Percentiles rank a stretch among this genome's conserved stretches.
phyloP scores from a whole-genome alignment of 2,797 vertebrate genomes.

The Eulemur coronatus region DNA sequence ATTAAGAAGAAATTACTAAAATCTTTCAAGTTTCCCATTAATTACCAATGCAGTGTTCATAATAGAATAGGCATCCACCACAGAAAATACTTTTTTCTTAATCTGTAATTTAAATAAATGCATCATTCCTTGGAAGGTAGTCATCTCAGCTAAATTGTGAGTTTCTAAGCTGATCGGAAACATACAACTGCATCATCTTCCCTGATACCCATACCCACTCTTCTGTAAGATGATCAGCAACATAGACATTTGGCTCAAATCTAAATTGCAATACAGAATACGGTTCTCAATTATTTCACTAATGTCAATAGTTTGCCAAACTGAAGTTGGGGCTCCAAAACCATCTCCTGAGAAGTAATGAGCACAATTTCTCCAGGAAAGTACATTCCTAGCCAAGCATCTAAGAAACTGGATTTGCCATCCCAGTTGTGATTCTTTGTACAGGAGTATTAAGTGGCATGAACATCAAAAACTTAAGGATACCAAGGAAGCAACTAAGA shows the following conservation, averaged over 20 bases:
- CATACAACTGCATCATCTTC: neutral
- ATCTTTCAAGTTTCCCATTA: neutral
- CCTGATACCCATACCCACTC: neutral
- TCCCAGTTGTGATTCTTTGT: neutral
- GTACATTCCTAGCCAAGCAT: neutral
- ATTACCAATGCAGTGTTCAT: neutral
- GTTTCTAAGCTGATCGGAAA: constrained; percentile 32
- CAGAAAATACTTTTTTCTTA: constrained; percentile 27
- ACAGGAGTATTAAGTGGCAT: neutral
- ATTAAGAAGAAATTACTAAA: constrained; percentile 41
- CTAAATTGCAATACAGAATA: neutral
- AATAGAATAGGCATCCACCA: neutral
- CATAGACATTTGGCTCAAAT: neutral
- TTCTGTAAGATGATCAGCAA: neutral
- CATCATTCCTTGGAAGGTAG: neutral
- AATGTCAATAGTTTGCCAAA: neutral
- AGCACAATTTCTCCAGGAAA: neutral
- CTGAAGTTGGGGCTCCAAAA: neutral
- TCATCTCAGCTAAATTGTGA: neutral
- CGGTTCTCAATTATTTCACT: neutral
- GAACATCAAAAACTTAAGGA: neutral
- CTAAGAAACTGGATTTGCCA: constrained; percentile 13
- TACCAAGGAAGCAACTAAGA: neutral
- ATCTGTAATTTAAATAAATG: neutral
- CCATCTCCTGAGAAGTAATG: neutral